phyloP scores from a whole-genome alignment of 1,140 invertebrate genomes.

The Dendroctonus ponderosae region DNA sequence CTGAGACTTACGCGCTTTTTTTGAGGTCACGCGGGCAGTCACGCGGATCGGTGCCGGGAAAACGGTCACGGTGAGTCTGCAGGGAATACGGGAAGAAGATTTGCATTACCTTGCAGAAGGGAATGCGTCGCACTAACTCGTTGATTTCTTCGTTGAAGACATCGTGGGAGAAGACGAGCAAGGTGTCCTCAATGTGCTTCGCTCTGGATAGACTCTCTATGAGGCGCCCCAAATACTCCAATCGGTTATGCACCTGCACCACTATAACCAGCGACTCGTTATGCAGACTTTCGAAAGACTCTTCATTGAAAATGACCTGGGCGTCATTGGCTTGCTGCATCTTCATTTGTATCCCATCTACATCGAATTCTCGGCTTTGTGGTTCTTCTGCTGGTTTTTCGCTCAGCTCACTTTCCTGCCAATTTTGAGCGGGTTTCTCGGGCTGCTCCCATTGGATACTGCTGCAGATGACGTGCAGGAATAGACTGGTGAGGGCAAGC shows the following conservation, averaged over 20 bases:
- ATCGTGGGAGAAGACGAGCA: conserved; percentile 96
- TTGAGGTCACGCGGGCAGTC: conserved; percentile 91
- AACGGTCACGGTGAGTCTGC: conserved; percentile 86
- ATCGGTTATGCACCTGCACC: background rate
- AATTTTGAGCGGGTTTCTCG: no score
- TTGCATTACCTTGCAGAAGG: conserved; percentile 87
- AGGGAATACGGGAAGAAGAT: conserved; percentile 98
- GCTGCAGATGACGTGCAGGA: no score
- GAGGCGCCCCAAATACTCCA: conserved; percentile 7
- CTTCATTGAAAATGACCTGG: no score
- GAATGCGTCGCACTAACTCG: conserved; percentile 72
- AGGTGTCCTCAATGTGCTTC: conserved; percentile 33
- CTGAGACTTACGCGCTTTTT: conserved; percentile 76
- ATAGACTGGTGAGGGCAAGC: no score
- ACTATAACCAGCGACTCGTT: background rate
- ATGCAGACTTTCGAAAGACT: no score
- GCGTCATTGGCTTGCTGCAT: no score
- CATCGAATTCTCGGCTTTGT: no score
- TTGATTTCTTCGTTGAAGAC: conserved; percentile 90
- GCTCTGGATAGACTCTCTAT: background rate
- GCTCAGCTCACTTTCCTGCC: no score
- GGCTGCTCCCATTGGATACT: no score
- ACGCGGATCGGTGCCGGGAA: conserved; percentile 88
- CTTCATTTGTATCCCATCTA: background rate
- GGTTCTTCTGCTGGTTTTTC: no score